These are phyloP conservation scores for Perca fluviatilis DNA, from an alignment of 2,113 vertebrate species.

Conservation along the genomic window DNA sequence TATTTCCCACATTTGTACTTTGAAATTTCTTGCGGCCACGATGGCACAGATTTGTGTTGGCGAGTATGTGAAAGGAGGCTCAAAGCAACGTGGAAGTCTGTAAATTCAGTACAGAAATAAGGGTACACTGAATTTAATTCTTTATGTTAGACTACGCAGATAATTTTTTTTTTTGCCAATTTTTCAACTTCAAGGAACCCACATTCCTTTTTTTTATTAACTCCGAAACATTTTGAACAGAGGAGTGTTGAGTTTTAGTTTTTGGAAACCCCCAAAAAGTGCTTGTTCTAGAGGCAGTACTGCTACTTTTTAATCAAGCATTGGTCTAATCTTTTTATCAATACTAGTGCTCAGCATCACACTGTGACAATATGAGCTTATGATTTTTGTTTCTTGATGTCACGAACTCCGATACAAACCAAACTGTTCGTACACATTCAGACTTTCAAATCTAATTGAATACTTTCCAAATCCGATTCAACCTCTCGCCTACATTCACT, in stretches of 20 bases:
- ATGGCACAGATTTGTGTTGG: background rate
- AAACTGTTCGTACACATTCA: background rate
- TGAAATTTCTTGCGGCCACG: background rate
- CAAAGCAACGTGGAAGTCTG: background rate
- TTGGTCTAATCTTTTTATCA: background rate
- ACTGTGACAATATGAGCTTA: too few relatives aligned
- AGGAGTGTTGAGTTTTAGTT: background rate
- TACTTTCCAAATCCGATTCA: background rate
- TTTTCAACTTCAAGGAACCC: background rate
- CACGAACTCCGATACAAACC: background rate
- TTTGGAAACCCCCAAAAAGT: background rate
- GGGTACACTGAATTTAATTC: background rate
- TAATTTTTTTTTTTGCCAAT: too few relatives aligned
- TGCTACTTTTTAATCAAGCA: background rate
- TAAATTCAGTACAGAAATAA: conserved; percentile 3
- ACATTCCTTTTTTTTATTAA: background rate
- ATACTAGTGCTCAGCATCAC: background rate
- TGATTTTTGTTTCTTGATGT: background rate
- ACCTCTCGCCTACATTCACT: too few relatives aligned
- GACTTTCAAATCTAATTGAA: background rate
- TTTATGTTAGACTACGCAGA: too few relatives aligned
- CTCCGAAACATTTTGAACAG: background rate
- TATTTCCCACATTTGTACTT: conserved; percentile 12
- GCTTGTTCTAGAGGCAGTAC: background rate
- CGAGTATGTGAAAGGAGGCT: background rate